Base-by-base conservation (phyloP, 2,888 invertebrate genomes). In the Tachina lurida region DNA sequence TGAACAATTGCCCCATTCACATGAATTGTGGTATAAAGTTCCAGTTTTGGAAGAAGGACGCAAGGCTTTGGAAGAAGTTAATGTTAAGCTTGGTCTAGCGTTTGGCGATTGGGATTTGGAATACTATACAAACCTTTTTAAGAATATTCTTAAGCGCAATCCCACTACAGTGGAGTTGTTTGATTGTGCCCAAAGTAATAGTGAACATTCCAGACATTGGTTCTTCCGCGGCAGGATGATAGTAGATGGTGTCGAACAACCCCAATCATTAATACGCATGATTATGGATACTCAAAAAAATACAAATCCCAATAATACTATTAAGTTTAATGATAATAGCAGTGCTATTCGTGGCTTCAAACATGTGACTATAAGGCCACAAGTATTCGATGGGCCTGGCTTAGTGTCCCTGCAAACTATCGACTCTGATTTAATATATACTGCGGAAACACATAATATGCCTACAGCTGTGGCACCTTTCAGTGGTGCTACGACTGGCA, bases 401-500 rank as follows among this genome's bases (percentile, higher is more conserved):
- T 93, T 93, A 86, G 94, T 97, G 2, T 94, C 96, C 75, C 91
- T 94, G 77, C 93, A 94, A 62, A 91, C 93, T 13, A 93, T 95
- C 0, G 94, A 95, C 17, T 96, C 97, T 0, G 98, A 99, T 93
- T 95, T 99, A 54, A 98, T 98, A 90, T 99, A 99, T 91, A 99
- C 99, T 0, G 99, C 99, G 0, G 99, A 99, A 93, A 99, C 99
- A 0, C 99, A 99, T 93, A 99, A 99, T 92, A 99, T 99, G 94
- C 98, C 98, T 1, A 98, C 98, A 0, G 98, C 98, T 0, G 98
- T 99, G 12, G 98, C 98, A 0, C 99, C 99, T 0, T 99, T 99
- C 88, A 98, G 98, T 93, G 99, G 99, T 0, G 99, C 99, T 0
- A 98, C 99, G 0, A 99, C 99, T 0, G 99, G 99, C 39, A 98